Conservation (phyloP, 2,888 invertebrate species). For the Hedya salicella region DNA sequence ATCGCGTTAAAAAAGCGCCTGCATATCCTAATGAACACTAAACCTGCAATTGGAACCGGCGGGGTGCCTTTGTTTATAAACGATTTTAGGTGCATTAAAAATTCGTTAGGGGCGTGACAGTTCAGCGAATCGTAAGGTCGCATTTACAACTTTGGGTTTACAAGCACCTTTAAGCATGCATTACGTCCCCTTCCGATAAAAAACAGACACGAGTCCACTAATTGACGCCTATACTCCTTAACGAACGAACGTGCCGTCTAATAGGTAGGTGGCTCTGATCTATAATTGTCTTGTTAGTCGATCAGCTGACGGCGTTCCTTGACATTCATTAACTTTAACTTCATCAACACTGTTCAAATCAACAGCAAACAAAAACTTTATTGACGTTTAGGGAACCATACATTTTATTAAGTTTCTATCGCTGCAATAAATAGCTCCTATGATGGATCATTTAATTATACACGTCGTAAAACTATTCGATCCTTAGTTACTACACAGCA, state of each 20-base stretch:
- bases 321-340: conserved; percentile 9
- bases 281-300: conserved; percentile 56
- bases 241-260: conserved; percentile 61
- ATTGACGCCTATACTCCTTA: conserved; percentile 68
- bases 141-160: conserved; percentile 73
- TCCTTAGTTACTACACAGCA: conserved; percentile 65
- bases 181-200: conserved; percentile 65
- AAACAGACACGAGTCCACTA: conserved; percentile 64
- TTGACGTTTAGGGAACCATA: conserved; percentile 1
- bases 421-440: conserved; percentile 28
- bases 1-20: conserved; percentile 82
- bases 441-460: conserved; percentile 66
- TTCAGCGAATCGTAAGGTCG: conserved; percentile 72
- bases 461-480: conserved; percentile 77
- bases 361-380: conserved; percentile 18
- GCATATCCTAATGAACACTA: conserved; percentile 81
- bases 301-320: conserved; percentile 34
- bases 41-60: conserved; percentile 78
- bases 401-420: conserved; percentile 21
- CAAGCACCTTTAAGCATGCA: conserved; percentile 63
- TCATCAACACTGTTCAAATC: neutral
- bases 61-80: conserved; percentile 71
- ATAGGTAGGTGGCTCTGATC: conserved; percentile 30
- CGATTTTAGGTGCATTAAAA: conserved; percentile 73
- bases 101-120: conserved; percentile 75